Evolutionary conservation across 2,113 vertebrate species (phyloP).

Genomic region (Nicator chloris): DNA sequence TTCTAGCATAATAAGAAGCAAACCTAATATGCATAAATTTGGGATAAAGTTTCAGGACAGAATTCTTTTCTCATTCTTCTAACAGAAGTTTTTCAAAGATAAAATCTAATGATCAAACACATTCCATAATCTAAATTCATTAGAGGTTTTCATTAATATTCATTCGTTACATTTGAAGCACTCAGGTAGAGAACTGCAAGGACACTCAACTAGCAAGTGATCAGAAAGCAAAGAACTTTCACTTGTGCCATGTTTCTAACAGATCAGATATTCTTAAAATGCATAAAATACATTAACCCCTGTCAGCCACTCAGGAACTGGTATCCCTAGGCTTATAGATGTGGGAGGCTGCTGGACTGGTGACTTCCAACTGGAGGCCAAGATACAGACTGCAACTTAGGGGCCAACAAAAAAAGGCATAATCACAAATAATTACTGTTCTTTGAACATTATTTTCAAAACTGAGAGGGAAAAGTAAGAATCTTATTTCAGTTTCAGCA

Average conservation of each 20-base stretch:
- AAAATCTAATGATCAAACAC: constrained; percentile 31
- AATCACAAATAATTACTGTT: not conserved
- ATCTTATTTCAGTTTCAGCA: not conserved
- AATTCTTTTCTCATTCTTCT: not conserved
- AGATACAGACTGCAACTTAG: not conserved
- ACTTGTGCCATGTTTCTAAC: not conserved
- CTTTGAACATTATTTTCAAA: not conserved
- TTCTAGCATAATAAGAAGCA: not conserved
- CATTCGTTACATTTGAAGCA: not conserved
- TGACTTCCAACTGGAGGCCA: not conserved
- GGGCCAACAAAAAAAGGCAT: not conserved
- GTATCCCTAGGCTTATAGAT: not conserved
- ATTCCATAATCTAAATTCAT: not conserved
- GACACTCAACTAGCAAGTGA: not conserved
- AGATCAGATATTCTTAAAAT: not conserved
- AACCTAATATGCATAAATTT: not conserved
- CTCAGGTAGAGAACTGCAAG: not conserved
- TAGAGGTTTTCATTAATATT: constrained; percentile 31
- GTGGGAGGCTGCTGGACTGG: not conserved
- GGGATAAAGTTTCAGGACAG: not conserved
- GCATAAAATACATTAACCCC: not conserved
- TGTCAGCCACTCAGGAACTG: not conserved
- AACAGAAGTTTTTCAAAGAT: not conserved
- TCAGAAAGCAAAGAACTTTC: not conserved
- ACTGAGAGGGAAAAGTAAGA: not conserved